A percentile compares a stretch with the other conserved stretches of the same genome.
phyloP scores from a whole-genome alignment of 2,113 vertebrate genomes.

The Pterocles burchelli region DNA sequence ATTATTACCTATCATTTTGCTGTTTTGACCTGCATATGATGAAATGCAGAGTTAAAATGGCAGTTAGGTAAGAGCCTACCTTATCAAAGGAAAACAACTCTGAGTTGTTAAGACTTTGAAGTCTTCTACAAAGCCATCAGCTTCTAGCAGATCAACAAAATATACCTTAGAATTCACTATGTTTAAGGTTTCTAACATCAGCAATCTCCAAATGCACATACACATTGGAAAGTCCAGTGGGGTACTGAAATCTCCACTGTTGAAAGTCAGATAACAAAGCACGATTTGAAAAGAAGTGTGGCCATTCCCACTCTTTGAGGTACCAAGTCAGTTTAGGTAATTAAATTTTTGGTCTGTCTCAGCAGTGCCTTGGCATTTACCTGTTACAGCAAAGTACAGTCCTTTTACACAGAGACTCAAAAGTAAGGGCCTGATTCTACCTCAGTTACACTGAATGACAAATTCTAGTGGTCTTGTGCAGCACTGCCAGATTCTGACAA shows the following conservation, averaged over 20 bases:
- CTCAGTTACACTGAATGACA: neutral
- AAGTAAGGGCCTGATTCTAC: neutral
- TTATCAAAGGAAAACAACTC: neutral
- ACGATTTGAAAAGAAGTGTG: neutral
- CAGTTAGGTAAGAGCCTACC: neutral
- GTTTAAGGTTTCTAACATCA: neutral
- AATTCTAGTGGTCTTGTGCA: neutral
- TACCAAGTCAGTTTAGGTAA: neutral
- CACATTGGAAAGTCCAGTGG: neutral
- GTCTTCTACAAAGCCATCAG: neutral
- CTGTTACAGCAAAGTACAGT: neutral
- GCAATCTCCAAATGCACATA: neutral
- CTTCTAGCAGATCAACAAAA: neutral
- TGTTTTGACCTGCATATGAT: neutral
- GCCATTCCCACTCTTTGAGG: neutral
- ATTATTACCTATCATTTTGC: neutral
- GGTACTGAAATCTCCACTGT: neutral
- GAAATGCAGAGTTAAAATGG: neutral
- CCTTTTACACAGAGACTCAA: neutral
- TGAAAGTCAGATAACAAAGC: neutral
- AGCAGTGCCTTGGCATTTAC: neutral
- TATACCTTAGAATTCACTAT: neutral
- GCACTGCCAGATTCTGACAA: neutral
- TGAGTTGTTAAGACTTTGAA: neutral
- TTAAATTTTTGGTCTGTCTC: neutral